phyloP scores from a whole-genome alignment of 64 coral and sea anemone species.

The Montipora cactus region DNA sequence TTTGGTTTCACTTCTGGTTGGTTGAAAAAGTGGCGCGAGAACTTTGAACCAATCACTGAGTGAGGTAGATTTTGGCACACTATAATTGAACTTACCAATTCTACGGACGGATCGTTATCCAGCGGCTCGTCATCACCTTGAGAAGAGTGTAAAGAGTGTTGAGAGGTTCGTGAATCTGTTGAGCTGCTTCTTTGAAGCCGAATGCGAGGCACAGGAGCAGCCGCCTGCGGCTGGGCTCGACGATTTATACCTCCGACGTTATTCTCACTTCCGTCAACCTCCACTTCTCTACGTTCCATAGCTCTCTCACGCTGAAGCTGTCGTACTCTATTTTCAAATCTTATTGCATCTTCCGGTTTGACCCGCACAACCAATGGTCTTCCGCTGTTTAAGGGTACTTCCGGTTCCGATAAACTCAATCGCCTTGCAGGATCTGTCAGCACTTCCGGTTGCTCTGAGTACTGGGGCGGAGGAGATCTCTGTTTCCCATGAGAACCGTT shows the following conservation, averaged over 20 bases:
- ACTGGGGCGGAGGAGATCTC: slow-evolving; percentile 34
- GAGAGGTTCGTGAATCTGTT: slow-evolving; percentile 8
- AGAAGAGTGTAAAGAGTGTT: not conserved
- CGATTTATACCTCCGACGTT: slow-evolving; percentile 20
- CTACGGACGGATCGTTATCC: slow-evolving; percentile 33
- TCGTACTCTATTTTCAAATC: slow-evolving; percentile 42
- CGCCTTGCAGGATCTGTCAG: slow-evolving; percentile 7
- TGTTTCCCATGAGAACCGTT: not conserved
- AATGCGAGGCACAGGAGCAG: not conserved
- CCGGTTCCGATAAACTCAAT: slow-evolving; percentile 9
- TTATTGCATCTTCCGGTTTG: slow-evolving; percentile 22
- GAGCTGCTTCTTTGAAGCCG: slow-evolving; percentile 20
- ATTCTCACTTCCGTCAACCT: not conserved
- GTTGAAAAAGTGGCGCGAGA: no score
- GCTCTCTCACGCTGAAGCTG: slow-evolving; percentile 46
- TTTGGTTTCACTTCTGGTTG: no score
- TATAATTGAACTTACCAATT: not conserved
- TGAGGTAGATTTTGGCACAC: no score
- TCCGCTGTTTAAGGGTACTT: not conserved
- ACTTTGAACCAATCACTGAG: no score
- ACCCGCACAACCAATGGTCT: slow-evolving; percentile 26
- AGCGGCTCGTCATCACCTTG: slow-evolving; percentile 30
- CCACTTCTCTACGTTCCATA: slow-evolving; percentile 20
- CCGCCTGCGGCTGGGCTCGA: not conserved
- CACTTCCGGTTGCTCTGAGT: slow-evolving; percentile 25